phyloP scores from a whole-genome alignment of 2,797 vertebrate species.

The Rachycentron canadum region DNA sequence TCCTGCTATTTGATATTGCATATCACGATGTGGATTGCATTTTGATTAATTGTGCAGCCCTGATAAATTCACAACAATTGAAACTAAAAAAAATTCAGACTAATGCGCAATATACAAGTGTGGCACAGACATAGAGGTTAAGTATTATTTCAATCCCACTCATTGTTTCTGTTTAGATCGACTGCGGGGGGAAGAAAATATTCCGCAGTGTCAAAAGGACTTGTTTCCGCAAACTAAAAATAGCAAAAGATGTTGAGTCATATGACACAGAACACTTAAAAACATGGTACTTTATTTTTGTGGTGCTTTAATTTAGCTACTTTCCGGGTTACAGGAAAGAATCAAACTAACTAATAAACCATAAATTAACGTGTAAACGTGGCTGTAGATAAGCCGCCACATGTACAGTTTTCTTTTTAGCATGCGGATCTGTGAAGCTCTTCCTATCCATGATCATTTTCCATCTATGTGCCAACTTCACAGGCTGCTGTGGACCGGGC shows the following conservation, averaged over 20 bases:
- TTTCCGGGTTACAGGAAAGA: accelerated
- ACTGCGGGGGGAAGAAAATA: too few relatives aligned
- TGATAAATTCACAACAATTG: not conserved
- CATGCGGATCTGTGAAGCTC: not conserved
- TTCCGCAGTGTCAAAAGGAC: not conserved
- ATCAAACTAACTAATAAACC: accelerated
- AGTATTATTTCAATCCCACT: not conserved
- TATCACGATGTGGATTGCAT: too few relatives aligned
- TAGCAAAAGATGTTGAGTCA: constrained; percentile 38
- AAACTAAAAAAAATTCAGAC: not conserved
- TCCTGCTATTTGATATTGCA: too few relatives aligned
- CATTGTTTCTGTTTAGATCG: not conserved
- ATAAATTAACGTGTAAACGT: not conserved
- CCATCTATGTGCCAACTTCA: constrained; percentile 22
- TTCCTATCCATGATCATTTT: not conserved
- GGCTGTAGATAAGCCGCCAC: not conserved
- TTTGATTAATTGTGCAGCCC: too few relatives aligned
- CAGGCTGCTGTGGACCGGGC: constrained; percentile 35
- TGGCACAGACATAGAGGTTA: not conserved
- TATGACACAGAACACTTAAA: constrained; percentile 30
- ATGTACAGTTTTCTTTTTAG: not conserved
- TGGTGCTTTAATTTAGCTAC: too few relatives aligned
- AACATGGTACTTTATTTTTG: not conserved
- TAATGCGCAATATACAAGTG: not conserved
- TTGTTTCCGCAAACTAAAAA: constrained; percentile 58